Conservation (phyloP, 2,888 invertebrate species). For the Drosophila acutilabella region DNA sequence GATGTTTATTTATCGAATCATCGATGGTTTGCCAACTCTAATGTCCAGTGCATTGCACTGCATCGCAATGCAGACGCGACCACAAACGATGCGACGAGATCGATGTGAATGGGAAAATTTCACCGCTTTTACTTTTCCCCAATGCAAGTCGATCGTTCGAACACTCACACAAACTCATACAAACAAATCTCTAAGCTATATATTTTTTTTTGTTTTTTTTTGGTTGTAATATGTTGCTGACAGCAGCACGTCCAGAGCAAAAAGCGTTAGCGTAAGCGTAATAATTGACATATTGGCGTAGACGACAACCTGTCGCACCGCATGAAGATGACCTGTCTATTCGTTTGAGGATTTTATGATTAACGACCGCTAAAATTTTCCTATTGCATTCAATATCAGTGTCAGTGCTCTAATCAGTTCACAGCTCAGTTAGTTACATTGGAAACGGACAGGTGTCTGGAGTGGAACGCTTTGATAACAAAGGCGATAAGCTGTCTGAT, state of each 20-base stretch:
- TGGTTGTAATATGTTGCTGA: slow-evolving; percentile 54
- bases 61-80: slow-evolving; percentile 57
- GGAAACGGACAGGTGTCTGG: slow-evolving; percentile 35
- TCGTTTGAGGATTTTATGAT: slow-evolving; percentile 1
- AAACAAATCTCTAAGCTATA: slow-evolving; percentile 1
- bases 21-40: neutral
- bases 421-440: neutral
- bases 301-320: slow-evolving; percentile 23
- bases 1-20: neutral
- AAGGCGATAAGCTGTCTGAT: slow-evolving; percentile 21
- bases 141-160: slow-evolving; percentile 43
- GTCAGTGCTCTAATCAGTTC: slow-evolving; percentile 32
- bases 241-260: slow-evolving; percentile 32
- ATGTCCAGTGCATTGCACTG: slow-evolving; percentile 71
- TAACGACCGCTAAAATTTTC: slow-evolving; percentile 23
- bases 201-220: slow-evolving; percentile 18
- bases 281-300: slow-evolving; percentile 68
- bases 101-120: slow-evolving; percentile 79
- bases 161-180: slow-evolving; percentile 10
- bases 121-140: slow-evolving; percentile 75
- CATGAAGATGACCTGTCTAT: slow-evolving; percentile 20
- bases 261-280: slow-evolving; percentile 44
- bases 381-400: slow-evolving; percentile 17
- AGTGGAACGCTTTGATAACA: slow-evolving; percentile 36
- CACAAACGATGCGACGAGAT: slow-evolving; percentile 55